Conservation (phyloP, 1,140 invertebrate species). For the Nasonia giraulti region DNA sequence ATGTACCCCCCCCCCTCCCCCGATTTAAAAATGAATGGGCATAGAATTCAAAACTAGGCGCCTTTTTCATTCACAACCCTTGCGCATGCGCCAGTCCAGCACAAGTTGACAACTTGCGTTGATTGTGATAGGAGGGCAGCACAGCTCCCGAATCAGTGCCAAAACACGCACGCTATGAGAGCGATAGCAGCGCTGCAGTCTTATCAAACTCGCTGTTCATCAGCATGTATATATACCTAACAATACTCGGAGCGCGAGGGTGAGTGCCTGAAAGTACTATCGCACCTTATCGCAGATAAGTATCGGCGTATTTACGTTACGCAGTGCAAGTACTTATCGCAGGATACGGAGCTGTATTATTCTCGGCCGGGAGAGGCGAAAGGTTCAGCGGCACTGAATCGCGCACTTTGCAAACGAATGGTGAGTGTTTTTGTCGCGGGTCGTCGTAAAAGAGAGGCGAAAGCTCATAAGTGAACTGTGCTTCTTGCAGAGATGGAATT, state of each 20-base stretch:
- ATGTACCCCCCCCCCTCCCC: too few species aligned
- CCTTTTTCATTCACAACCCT: too few species aligned
- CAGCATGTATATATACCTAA: neutral
- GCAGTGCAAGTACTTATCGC: neutral
- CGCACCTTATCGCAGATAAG: neutral
- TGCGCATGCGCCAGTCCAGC: too few species aligned
- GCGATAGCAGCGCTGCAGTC: too few species aligned
- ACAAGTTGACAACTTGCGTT: too few species aligned
- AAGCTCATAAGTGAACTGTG: neutral
- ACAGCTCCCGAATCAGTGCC: too few species aligned
- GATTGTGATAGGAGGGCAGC: too few species aligned
- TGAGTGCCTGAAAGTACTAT: neutral
- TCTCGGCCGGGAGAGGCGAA: neutral
- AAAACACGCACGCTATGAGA: too few species aligned
- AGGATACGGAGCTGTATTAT: neutral
- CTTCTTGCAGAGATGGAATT: conserved; percentile 64
- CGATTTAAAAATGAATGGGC: too few species aligned
- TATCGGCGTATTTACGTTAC: neutral
- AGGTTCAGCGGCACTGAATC: neutral
- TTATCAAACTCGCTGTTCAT: neutral
- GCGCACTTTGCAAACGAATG: conserved; percentile 23
- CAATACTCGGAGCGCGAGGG: neutral
- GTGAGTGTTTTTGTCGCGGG: neutral
- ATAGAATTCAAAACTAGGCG: too few species aligned
- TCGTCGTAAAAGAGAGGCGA: neutral